Percentiles rank a stretch among this genome's conserved stretches.
Evolutionary conservation across 2,888 invertebrate species (phyloP).

Genomic region (Pterostichus madidus): DNA sequence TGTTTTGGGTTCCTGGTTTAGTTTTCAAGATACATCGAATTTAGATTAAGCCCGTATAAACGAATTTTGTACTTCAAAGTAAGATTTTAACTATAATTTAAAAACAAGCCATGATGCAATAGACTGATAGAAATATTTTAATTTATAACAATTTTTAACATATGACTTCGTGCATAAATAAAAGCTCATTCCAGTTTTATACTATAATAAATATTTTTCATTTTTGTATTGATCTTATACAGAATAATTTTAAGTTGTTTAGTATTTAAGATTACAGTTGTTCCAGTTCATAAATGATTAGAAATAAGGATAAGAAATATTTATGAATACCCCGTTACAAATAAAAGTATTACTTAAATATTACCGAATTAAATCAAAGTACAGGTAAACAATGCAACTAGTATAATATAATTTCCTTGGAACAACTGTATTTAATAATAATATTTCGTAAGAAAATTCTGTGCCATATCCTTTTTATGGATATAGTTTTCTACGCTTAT

Average conservation of each 20-base stretch:
- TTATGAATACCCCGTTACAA: neutral
- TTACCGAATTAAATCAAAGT: neutral
- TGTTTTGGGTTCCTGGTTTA: neutral
- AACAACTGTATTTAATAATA: slow-evolving; percentile 14
- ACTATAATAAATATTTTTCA: neutral
- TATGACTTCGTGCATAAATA: slow-evolving; percentile 12
- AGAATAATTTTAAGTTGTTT: neutral
- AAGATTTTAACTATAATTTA: slow-evolving; percentile 45
- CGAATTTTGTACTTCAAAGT: slow-evolving; percentile 50
- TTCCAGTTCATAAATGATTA: neutral
- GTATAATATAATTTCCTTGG: neutral
- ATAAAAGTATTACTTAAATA: slow-evolving; percentile 29
- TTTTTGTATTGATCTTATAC: slow-evolving; percentile 15
- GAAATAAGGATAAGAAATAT: neutral
- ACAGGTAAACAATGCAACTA: slow-evolving; percentile 22
- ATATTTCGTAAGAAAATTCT: slow-evolving; percentile 29
- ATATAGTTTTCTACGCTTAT: slow-evolving; percentile 61
- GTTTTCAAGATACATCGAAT: slow-evolving; percentile 19
- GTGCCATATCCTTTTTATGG: slow-evolving; percentile 52
- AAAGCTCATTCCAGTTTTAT: slow-evolving; percentile 29
- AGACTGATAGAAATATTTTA: slow-evolving; percentile 63
- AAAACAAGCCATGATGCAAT: slow-evolving; percentile 62
- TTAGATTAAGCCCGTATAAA: slow-evolving; percentile 15
- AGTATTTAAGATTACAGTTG: neutral
- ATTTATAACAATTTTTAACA: slow-evolving; percentile 53